Conservation (phyloP, 1,140 invertebrate genomes). For the Tribolium castaneum region DNA sequence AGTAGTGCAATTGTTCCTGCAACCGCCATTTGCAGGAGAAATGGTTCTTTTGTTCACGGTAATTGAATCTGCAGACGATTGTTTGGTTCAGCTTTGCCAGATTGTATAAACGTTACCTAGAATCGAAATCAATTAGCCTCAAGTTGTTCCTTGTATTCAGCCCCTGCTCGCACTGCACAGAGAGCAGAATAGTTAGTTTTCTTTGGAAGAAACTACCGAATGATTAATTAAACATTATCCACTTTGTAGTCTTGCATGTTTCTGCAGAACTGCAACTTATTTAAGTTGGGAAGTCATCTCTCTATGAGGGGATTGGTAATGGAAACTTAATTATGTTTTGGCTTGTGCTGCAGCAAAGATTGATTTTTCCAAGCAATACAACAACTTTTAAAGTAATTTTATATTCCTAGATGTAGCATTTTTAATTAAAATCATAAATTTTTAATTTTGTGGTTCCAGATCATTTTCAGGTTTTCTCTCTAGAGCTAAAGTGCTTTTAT, state of each 20-base stretch:
- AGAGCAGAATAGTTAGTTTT: background rate
- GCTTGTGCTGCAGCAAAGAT: no score
- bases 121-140: conserved; percentile 59
- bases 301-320: background rate
- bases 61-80: conserved; percentile 61
- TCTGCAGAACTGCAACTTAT: background rate
- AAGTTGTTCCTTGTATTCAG: conserved; percentile 45
- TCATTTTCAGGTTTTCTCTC: no score
- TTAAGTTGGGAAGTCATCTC: background rate
- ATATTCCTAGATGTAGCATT: no score
- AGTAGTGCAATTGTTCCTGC: conserved; percentile 57
- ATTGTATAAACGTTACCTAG: conserved; percentile 59
- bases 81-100: conserved; percentile 51
- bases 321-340: background rate
- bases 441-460: no score
- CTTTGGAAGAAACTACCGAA: background rate
- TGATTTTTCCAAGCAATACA: no score
- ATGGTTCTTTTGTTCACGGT: conserved; percentile 61
- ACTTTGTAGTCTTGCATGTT: background rate
- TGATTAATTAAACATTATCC: background rate
- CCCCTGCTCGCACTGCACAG: background rate
- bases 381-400: no score
- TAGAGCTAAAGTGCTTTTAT: no score
- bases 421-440: no score
- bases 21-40: conserved; percentile 60